Conservation (phyloP, 2,113 vertebrate genomes). For the Euleptes europaea region DNA sequence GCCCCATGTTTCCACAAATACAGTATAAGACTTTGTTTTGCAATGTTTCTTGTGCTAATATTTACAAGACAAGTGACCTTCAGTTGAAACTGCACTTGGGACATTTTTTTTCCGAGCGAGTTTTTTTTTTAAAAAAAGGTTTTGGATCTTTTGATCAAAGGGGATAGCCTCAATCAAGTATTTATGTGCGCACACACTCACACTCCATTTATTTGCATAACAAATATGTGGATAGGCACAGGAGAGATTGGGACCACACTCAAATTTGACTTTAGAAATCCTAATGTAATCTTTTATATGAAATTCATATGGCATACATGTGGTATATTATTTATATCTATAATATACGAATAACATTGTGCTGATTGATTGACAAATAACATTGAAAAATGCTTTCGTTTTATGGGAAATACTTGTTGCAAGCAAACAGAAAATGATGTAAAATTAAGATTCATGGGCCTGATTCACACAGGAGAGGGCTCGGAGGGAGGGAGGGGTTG, state of each 20-base stretch:
- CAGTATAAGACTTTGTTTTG: neutral
- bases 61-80: neutral
- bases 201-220: neutral
- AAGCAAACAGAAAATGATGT: too few species aligned
- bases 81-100: neutral
- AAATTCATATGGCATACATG: too few species aligned
- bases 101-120: neutral
- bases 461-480: too few species aligned
- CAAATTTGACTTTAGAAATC: neutral
- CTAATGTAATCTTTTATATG: too few species aligned
- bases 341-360: too few species aligned
- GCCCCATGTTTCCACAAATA: conserved; percentile 2
- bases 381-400: too few species aligned
- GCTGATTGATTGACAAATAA: too few species aligned
- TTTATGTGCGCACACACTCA: neutral
- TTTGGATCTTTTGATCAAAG: conserved; percentile 4
- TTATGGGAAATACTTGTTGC: too few species aligned
- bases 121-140: neutral
- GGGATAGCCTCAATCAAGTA: neutral
- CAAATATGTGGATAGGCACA: neutral
- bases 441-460: too few species aligned
- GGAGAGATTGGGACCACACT: neutral
- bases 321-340: too few species aligned
- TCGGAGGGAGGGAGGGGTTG: too few species aligned
- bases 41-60: neutral